These are phyloP conservation scores for Atractosteus spatula DNA, from an alignment of 2,113 vertebrate species.

Conservation along the genomic window DNA sequence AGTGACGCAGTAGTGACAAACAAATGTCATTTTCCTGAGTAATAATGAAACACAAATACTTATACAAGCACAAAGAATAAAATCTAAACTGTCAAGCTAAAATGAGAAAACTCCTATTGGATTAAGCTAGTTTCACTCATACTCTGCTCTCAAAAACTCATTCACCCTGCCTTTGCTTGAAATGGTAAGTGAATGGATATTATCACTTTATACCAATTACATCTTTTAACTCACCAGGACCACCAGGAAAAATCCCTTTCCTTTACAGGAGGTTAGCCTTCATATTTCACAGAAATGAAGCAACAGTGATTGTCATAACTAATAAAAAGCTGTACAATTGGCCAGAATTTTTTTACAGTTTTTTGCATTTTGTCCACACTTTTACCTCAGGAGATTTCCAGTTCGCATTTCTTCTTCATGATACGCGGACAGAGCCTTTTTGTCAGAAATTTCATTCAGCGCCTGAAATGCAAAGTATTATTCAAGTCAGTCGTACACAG, in stretches of 20 bases:
- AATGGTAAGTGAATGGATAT: neutral
- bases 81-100: neutral
- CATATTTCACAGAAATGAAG: conserved; percentile 4
- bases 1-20: too few relatives aligned
- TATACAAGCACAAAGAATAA: neutral
- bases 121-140: too few relatives aligned
- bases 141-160: too few relatives aligned
- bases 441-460: conserved; percentile 64
- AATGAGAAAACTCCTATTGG: too few relatives aligned
- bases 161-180: neutral
- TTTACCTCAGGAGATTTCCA: conserved; percentile 90
- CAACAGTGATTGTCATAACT: too few relatives aligned
- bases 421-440: conserved; percentile 45
- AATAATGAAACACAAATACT: too few relatives aligned
- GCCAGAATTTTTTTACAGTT: too few relatives aligned
- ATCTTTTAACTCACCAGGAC: conserved; percentile 32
- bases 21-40: too few relatives aligned
- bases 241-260: neutral
- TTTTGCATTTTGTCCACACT: too few relatives aligned
- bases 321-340: too few relatives aligned
- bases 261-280: conserved; percentile 5
- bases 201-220: conserved; percentile 26
- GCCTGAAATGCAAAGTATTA: conserved; percentile 50
- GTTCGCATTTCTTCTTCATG: conserved; percentile 82
- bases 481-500: too few relatives aligned